Base-by-base conservation (phyloP, 1,140 invertebrate genomes). In the Charaxes varanes region DNA sequence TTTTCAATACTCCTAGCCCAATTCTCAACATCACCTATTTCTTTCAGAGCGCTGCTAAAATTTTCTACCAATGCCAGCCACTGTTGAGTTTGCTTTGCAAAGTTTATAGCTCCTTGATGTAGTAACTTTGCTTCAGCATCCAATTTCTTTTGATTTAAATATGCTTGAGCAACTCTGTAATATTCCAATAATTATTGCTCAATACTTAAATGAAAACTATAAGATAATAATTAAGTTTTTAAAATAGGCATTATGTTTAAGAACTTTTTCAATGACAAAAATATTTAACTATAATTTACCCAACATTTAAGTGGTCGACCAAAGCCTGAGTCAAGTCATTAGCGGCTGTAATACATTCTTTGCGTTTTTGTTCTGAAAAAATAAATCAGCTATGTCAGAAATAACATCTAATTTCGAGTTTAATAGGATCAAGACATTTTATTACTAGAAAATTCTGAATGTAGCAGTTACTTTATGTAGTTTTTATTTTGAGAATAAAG, bases 71-170 rank as follows among this genome's bases (percentile, higher is more conserved):
- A n/a, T n/a, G n/a, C n/a, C 0, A 99, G 76, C 97, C 97, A 99
- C 58, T 97, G 95, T 54, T 96, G 92, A 2, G 96, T 98, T 82
- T 99, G 96, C 85, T 97, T 98, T 0, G 96, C 91, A 86, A 99
- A 98, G 66, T 95, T 94, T 10, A 92, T 91, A 7, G 97, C 95
- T 78, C 95, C 97, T 44, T 92, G 90, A 64, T 99, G 96, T n/a
- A 99, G 84, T 50, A 97, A 92, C 82, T 98, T 98, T 1, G 97
- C 96, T 87, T 99, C 97, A 1, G 95, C 92, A 86, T 99, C 97
- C 15, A 99, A 85, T 69, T 96, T 92, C 68, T 98, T 98, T 78
- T 99, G 97, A 84, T 99, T 99, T 21, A 98, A 86, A 80, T 99
- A 99, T 2, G 97, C 97, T 85, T 99, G 96, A 2, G 97, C 96